These are phyloP conservation scores for Brachylomia viminalis DNA, from an alignment of 2,888 invertebrate genomes.

Conservation along the genomic window DNA sequence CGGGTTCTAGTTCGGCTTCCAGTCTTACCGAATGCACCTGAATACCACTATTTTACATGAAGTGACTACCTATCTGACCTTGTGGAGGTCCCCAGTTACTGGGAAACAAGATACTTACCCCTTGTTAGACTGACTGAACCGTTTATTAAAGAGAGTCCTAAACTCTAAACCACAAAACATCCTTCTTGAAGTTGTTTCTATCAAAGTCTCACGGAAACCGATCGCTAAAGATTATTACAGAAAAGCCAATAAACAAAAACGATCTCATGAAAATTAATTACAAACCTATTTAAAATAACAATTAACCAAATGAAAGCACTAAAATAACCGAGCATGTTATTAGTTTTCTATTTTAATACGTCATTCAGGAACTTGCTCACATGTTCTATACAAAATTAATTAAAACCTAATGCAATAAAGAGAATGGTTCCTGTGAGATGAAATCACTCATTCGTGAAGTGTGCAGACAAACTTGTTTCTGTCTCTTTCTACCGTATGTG, in stretches of 20 bases:
- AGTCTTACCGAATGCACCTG: background rate
- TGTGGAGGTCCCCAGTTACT: background rate
- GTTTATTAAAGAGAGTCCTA: too few relatives aligned
- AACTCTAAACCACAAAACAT: background rate
- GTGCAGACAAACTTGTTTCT: conserved; percentile 31
- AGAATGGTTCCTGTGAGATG: conserved; percentile 53
- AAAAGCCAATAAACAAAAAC: background rate
- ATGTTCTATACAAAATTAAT: conserved; percentile 65
- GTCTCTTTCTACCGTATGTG: conserved; percentile 64
- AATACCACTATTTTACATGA: background rate
- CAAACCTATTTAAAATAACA: conserved; percentile 12
- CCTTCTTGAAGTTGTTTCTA: background rate
- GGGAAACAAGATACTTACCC: background rate
- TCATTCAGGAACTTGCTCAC: conserved; percentile 32
- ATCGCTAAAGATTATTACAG: background rate
- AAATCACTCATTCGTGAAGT: conserved; percentile 54
- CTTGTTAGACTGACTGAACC: background rate
- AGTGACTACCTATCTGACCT: background rate
- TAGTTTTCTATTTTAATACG: conserved; percentile 34
- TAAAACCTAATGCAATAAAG: conserved; percentile 63
- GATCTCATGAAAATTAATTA: background rate
- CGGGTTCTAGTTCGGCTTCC: too few relatives aligned
- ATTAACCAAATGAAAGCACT: conserved; percentile 10
- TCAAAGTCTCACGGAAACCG: background rate
- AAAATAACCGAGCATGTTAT: conserved; percentile 33